Evolutionary conservation across 2,888 invertebrate species (phyloP), one percentile per base, ranked within the genome.

Genomic region (Campaea margaritaria): DNA sequence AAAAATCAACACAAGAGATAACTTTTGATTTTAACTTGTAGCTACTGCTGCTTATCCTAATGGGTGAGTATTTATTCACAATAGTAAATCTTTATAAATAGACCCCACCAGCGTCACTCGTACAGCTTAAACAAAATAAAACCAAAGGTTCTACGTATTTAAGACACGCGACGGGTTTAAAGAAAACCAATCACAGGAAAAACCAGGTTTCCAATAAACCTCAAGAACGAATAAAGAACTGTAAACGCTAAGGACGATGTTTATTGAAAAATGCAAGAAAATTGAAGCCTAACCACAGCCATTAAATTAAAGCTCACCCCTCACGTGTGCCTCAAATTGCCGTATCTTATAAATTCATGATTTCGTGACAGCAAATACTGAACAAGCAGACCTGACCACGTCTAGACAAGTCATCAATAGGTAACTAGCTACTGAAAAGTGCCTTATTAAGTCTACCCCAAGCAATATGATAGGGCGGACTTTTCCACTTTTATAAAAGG

Each of bases 341-440:
- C 74, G 72, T 74, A 68, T 75, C 72, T 77, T 74, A 84, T 79
- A 81, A 74, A 83, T 85, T 76, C 71, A 85, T 75, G 74, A 65
- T 72, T 85, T 87, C 89, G 86, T 89, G 88, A 86, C 86, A 86
- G 81, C 76, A 83, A 83, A 85, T 79, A 80, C 82, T 78, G 78
- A 78, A 79, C 81, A 83, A 79, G 73, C 78, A 70, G 77, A 73
- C 73, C 69, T 68, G 72, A 75, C 75, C 72, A 69, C 63, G 89
- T 89, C 89, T 88, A 89, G 89, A 89, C 88, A 77, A 68, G 67
- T 64, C 76, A 86, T 89, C 83, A 87, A 91, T 90, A 88, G 83
- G 74, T 88, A 85, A 91, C 80, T 72, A 82, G 84, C 81, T 79
- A 75, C 68, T 69, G 78, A 82, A 81, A 85, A 77, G 75, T 65